Base-by-base conservation (phyloP, 2,797 vertebrate species). In the Pangasius krempfi region DNA sequence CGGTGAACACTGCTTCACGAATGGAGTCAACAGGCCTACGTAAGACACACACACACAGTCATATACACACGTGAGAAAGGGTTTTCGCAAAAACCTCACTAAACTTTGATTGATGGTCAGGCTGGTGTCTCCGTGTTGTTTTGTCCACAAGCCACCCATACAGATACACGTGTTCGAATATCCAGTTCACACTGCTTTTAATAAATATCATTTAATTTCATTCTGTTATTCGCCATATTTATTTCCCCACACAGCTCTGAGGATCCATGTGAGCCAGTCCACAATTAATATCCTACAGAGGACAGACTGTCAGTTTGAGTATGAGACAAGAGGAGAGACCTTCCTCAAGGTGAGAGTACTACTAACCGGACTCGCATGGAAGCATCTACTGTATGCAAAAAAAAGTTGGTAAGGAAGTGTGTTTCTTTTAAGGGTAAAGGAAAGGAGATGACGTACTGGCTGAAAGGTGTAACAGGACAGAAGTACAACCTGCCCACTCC, bases 21-120 rank as follows among this genome's bases (percentile, higher is more conserved):
- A 98, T 99, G 98, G 98, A 99, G 95, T 99, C 98, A 89, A 98
- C 98, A 0, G 97, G 98, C 94, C 95, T 98, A 89, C 98, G 98
- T 99, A 97, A 97, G 97, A 76, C 54, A 54, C 25, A 64, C 25
- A 64, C 54, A 68, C 40, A 80, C 44, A 44, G 80, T 88, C 88
- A 89, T 37, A 68, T 50, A 88, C 64, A 68, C 44, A 76, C 78
- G 82, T 60, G 6, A 40, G 20, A 72, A 40, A 25, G 4, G 0
- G 13, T 44, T 25, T 47, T 13, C 13, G 4, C 12, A 75, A 73
- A 37, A 44, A 37, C 68, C 8, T 72, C 7, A 27, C 40, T 27
- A 40, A 40, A 72, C 66, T 18, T 20, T n/a, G 27, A 30, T 66
- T 30, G 64, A 66, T 18, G 33, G 18, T 73, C 33, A 10, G 14